Conservation (phyloP, 2,888 invertebrate genomes). For the Agriopis leucophaearia region DNA sequence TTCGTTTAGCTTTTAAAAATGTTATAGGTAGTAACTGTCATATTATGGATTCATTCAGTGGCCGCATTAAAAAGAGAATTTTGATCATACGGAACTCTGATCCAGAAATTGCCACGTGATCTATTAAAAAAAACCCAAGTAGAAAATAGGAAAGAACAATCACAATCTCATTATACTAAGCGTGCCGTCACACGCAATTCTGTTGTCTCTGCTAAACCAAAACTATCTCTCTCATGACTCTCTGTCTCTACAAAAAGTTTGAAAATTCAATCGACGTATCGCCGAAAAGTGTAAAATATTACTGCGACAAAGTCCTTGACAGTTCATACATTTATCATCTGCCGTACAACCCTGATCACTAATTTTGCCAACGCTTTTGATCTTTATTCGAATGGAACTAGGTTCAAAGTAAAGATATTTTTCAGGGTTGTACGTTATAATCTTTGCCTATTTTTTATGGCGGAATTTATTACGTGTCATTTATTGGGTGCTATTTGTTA, state of each 20-base stretch:
- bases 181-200: constrained; percentile 70
- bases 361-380: constrained; percentile 17
- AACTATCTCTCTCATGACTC: not conserved
- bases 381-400: constrained; percentile 16
- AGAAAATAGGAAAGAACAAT: constrained; percentile 65
- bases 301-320: constrained; percentile 26
- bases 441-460: constrained; percentile 48
- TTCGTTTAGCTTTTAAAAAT: too few species aligned
- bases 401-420: constrained; percentile 1
- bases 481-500: constrained; percentile 51
- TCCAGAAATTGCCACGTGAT: constrained; percentile 7
- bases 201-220: constrained; percentile 44
- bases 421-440: constrained; percentile 41
- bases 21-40: not conserved
- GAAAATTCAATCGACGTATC: not conserved
- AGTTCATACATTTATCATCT: constrained; percentile 24
- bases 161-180: constrained; percentile 71
- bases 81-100: constrained; percentile 34
- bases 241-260: not conserved
- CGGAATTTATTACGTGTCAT: constrained; percentile 49
- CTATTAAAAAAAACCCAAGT: constrained; percentile 51
- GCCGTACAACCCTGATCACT: constrained; percentile 20
- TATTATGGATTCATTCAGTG: not conserved
- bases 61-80: not conserved
- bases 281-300: not conserved